Evolutionary conservation across 1,140 invertebrate genomes (phyloP).

Genomic region (Pseudomyrmex sp.): DNA sequence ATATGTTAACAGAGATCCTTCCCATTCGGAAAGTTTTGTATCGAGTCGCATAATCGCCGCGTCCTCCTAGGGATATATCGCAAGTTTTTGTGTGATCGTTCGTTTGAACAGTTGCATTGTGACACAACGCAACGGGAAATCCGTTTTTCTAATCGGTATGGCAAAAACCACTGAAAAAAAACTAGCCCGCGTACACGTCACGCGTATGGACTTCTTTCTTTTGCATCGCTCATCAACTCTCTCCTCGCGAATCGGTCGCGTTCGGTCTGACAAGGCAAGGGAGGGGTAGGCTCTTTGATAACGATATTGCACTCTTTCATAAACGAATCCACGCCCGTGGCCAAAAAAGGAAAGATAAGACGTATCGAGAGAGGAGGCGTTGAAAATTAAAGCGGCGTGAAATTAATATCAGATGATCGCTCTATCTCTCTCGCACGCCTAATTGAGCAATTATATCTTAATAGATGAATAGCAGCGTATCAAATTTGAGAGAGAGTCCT

Average conservation of each 20-base stretch:
- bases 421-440: conserved; percentile 19
- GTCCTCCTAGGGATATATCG: neutral
- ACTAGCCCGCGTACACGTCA: neutral
- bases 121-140: conserved; percentile 16
- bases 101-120: conserved; percentile 16
- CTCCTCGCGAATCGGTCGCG: neutral
- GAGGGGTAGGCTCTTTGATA: neutral
- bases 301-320: conserved; percentile 18
- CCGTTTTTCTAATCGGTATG: conserved; percentile 40
- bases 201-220: neutral
- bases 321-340: neutral
- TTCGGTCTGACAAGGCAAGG: too few species aligned
- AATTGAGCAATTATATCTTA: conserved; percentile 38
- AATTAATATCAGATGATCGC: conserved; percentile 19
- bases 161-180: conserved; percentile 6
- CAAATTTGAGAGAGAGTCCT: conserved; percentile 4
- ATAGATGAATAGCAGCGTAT: conserved; percentile 17
- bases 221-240: neutral
- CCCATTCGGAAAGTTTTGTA: neutral
- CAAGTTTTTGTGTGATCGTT: conserved; percentile 4
- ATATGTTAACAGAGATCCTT: neutral
- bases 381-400: conserved; percentile 43
- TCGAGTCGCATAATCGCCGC: neutral
- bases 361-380: neutral
- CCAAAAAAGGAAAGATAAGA: neutral